phyloP scores from a whole-genome alignment of 2,888 invertebrate genomes.

The Gibbula magus region DNA sequence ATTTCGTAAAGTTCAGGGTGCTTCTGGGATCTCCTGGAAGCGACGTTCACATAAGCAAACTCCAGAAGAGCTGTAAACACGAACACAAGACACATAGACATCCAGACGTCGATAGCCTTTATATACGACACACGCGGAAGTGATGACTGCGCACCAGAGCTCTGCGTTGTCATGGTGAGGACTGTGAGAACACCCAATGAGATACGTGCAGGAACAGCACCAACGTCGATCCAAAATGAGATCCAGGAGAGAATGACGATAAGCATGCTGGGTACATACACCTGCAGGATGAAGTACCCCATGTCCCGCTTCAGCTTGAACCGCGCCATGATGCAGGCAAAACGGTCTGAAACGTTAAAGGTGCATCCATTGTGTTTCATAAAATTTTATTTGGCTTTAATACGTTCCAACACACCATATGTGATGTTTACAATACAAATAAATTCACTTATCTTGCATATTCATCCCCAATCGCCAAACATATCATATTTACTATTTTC shows the following conservation, averaged over 20 bases:
- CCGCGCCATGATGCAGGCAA: conserved; percentile 23
- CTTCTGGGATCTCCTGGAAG: conserved; percentile 28
- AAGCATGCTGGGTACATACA: conserved; percentile 92
- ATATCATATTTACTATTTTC: too few relatives aligned
- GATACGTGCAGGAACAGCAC: conserved; percentile 92
- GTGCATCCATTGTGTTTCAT: too few relatives aligned
- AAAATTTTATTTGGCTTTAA: too few relatives aligned
- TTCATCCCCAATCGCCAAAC: too few relatives aligned
- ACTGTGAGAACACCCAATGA: conserved; percentile 91
- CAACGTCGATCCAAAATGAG: conserved; percentile 91
- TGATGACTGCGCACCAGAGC: conserved; percentile 91
- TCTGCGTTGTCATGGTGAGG: conserved; percentile 86
- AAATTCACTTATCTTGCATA: too few relatives aligned
- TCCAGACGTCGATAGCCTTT: conserved; percentile 85
- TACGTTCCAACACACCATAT: too few relatives aligned
- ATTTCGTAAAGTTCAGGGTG: background rate
- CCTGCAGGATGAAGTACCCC: conserved; percentile 94
- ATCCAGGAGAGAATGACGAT: conserved; percentile 98
- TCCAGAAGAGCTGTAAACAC: conserved; percentile 87
- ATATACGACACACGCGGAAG: conserved; percentile 93
- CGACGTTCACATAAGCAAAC: conserved; percentile 87
- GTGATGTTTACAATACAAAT: too few relatives aligned
- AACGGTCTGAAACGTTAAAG: conserved; percentile 26
- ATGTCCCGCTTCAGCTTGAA: conserved; percentile 16
- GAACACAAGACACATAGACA: conserved; percentile 86